Percentiles rank a stretch among this genome's conserved stretches.
phyloP scores from a whole-genome alignment of 2,888 invertebrate genomes.

The Drosophila mimica region DNA sequence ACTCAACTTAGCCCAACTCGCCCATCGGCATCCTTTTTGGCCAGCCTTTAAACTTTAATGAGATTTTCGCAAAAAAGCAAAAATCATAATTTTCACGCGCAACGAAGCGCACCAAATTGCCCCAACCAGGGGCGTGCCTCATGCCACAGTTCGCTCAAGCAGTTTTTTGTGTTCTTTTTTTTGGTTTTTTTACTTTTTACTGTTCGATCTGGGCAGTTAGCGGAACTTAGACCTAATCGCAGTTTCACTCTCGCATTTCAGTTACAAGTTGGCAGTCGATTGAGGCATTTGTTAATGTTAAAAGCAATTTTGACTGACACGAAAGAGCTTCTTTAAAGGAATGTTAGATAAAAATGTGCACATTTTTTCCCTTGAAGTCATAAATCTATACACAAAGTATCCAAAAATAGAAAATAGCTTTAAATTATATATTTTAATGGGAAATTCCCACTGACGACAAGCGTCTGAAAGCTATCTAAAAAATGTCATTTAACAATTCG shows the following conservation, averaged over 20 bases:
- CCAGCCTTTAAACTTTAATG: constrained; percentile 64
- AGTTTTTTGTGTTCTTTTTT: background rate
- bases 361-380: background rate
- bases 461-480: background rate
- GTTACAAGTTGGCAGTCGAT: constrained; percentile 8
- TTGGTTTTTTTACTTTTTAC: background rate
- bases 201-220: constrained; percentile 1
- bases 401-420: background rate
- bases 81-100: constrained; percentile 79
- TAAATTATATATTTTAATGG: background rate
- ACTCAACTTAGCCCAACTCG: constrained; percentile 5
- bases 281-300: constrained; percentile 2
- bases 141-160: constrained; percentile 63
- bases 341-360: background rate
- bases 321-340: background rate
- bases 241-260: constrained; percentile 12
- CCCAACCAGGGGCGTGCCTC: constrained; percentile 63
- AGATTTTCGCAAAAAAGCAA: constrained; percentile 68
- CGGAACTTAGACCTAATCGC: constrained; percentile 28
- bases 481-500: constrained; percentile 5
- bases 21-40: constrained; percentile 72
- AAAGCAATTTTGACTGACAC: background rate
- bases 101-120: constrained; percentile 75
- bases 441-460: constrained; percentile 3
- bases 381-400: background rate